phyloP scores from a whole-genome alignment of 2,888 invertebrate genomes.

The Charanyca ferruginea region DNA sequence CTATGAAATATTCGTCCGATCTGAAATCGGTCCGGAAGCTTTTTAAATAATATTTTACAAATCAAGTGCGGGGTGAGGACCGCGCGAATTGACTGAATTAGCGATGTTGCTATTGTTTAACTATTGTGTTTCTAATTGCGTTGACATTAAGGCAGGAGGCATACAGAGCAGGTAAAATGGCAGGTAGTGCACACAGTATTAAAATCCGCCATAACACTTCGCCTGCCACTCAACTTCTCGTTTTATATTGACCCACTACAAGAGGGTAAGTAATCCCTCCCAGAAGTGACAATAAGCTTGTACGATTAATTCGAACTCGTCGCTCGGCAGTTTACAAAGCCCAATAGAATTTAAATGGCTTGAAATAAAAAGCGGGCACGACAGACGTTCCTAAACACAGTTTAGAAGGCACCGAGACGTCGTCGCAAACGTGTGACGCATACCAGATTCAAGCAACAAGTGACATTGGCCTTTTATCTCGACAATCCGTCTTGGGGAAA shows the following conservation, averaged over 20 bases:
- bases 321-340: slow-evolving; percentile 21
- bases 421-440: slow-evolving; percentile 73
- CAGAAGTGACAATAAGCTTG: slow-evolving; percentile 25
- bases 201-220: neutral
- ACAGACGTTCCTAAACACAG: slow-evolving; percentile 67
- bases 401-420: slow-evolving; percentile 65
- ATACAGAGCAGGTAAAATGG: no score
- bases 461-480: slow-evolving; percentile 72
- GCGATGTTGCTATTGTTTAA: no score
- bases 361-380: slow-evolving; percentile 62
- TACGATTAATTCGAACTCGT: slow-evolving; percentile 32
- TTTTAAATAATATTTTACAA: no score
- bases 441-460: slow-evolving; percentile 80
- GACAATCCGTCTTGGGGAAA: slow-evolving; percentile 55
- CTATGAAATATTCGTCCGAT: no score
- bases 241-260: neutral
- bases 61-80: no score
- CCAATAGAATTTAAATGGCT: slow-evolving; percentile 60
- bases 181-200: no score
- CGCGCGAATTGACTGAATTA: no score
- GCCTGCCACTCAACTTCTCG: neutral
- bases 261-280: neutral
- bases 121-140: no score
- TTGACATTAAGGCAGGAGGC: no score
- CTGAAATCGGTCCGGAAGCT: no score